Conservation (phyloP, 2,888 invertebrate species). For the Dorcus parallelipipedus region DNA sequence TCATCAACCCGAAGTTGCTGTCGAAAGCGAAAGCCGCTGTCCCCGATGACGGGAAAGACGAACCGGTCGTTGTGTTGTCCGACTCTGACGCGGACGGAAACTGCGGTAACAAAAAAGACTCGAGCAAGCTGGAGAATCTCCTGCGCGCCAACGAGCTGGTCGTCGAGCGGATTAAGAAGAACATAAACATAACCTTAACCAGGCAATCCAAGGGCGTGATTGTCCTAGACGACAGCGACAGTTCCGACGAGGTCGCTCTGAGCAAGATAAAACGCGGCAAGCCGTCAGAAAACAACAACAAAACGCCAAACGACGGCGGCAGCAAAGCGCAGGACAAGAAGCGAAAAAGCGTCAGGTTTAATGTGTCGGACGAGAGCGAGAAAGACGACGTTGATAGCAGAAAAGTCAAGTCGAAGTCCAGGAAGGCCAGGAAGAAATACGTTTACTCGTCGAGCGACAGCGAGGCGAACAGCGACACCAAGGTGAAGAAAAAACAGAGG, state of each 20-base stretch:
- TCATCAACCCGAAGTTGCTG: conserved; percentile 33
- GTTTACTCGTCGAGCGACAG: no score
- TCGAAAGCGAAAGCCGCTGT: not conserved
- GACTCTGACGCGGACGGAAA: conserved; percentile 39
- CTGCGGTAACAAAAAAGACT: conserved; percentile 7
- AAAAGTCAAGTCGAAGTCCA: no score
- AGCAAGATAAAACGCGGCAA: not conserved
- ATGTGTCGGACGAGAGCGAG: no score
- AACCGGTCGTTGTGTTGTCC: conserved; percentile 37
- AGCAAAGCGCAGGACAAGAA: not conserved
- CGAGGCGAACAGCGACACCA: no score
- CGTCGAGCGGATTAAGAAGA: not conserved
- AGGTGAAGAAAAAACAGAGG: not conserved
- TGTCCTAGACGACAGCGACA: conserved; percentile 6
- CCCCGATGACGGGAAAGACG: conserved; percentile 19
- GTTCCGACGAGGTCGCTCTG: not conserved
- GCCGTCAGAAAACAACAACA: not conserved
- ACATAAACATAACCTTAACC: not conserved
- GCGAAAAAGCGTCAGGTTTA: not conserved
- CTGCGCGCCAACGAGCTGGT: not conserved
- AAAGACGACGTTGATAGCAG: no score
- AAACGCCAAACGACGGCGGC: not conserved
- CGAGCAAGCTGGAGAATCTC: not conserved
- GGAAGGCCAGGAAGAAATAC: no score
- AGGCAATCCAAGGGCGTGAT: conserved; percentile 2